Conservation (phyloP, 2,888 invertebrate genomes). For the Artemia sinica region DNA sequence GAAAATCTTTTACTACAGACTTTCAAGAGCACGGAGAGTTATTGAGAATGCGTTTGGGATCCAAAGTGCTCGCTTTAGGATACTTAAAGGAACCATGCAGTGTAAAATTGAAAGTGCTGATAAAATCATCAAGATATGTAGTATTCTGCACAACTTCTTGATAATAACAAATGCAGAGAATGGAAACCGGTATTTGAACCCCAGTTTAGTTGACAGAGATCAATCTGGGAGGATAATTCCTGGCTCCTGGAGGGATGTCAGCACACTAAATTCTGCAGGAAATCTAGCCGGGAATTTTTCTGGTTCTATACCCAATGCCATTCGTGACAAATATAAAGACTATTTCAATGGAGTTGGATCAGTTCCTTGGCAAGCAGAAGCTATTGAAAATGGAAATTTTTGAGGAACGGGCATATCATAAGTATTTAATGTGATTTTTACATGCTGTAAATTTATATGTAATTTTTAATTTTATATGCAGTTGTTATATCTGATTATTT, state of each 20-base stretch:
- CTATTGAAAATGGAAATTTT: not conserved
- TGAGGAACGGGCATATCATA: no score
- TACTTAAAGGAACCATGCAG: conserved; percentile 16
- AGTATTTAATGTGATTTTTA: no score
- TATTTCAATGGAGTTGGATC: conserved; percentile 12
- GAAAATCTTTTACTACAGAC: not conserved
- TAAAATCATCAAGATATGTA: conserved; percentile 12
- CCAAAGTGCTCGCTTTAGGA: conserved; percentile 8
- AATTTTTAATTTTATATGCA: no score
- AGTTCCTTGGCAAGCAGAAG: not conserved
- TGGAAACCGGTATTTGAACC: not conserved
- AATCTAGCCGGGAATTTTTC: not conserved
- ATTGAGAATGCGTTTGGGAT: conserved; percentile 21
- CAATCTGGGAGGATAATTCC: not conserved
- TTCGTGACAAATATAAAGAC: not conserved
- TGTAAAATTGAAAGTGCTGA: conserved; percentile 13
- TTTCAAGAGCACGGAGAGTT: conserved; percentile 16
- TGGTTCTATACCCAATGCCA: not conserved
- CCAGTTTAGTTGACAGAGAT: not conserved
- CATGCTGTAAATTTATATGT: no score
- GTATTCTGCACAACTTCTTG: conserved; percentile 19
- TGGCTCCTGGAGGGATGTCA: not conserved
- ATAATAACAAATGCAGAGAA: conserved; percentile 5
- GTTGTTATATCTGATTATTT: no score
- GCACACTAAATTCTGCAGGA: not conserved